phyloP scores from a whole-genome alignment of 2,888 invertebrate species.

The Cephus pygmeus region DNA sequence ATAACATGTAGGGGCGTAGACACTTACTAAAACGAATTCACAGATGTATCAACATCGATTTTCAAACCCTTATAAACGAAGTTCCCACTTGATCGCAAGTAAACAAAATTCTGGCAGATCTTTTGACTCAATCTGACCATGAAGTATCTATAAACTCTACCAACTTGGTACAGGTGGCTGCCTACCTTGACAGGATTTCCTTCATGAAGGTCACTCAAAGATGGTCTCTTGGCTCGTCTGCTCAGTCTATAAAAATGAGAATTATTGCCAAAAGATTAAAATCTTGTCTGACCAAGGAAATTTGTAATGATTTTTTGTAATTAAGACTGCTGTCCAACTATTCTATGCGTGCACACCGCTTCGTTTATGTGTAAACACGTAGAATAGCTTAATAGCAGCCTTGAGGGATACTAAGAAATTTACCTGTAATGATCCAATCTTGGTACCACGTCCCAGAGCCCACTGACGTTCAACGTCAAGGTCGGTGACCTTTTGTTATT shows the following conservation, averaged over 20 bases:
- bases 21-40: background rate
- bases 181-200: conserved; percentile 67
- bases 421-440: conserved; percentile 62
- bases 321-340: background rate
- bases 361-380: no score
- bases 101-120: background rate
- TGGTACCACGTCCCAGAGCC: conserved; percentile 62
- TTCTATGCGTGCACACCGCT: no score
- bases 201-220: conserved; percentile 83
- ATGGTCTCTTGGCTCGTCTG: conserved; percentile 83
- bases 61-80: background rate
- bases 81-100: background rate
- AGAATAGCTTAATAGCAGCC: no score
- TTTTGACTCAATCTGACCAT: background rate
- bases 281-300: background rate
- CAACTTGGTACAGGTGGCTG: background rate
- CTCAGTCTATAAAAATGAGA: conserved; percentile 49
- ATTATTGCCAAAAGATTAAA: background rate
- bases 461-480: conserved; percentile 60
- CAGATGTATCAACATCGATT: background rate
- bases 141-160: background rate
- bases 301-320: background rate
- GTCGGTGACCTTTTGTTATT: conserved; percentile 54
- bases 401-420: background rate
- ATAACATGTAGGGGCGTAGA: background rate